phyloP scores from a whole-genome alignment of 1,140 invertebrate genomes.

The Panagrolaimus sp. region DNA sequence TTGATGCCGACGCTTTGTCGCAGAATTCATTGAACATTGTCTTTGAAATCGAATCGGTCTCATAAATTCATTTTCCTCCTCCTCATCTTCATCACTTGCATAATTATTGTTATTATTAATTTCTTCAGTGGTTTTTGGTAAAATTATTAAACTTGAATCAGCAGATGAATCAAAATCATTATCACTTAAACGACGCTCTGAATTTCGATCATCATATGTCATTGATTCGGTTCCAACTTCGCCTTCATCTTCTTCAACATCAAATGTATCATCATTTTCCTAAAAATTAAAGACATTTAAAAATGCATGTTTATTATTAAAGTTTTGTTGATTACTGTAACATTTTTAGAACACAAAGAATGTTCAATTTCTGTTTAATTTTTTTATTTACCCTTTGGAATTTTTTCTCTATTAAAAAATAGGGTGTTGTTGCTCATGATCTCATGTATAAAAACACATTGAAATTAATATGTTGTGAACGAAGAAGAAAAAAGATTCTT shows the following conservation, averaged over 20 bases:
- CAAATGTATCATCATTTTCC: neutral
- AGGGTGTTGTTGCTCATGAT: too few species aligned
- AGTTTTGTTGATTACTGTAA: too few species aligned
- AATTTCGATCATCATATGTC: neutral
- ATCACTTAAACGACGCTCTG: neutral
- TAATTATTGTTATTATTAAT: too few species aligned
- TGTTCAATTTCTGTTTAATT: too few species aligned
- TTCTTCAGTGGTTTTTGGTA: too few species aligned
- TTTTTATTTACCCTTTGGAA: too few species aligned
- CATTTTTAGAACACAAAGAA: too few species aligned
- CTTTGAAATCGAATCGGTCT: neutral
- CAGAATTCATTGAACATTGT: constrained; percentile 8
- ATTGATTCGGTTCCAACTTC: neutral
- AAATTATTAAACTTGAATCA: too few species aligned
- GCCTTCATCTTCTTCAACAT: neutral
- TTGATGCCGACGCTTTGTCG: neutral
- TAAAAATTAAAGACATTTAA: neutral
- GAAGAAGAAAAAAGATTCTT: too few species aligned
- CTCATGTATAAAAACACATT: too few species aligned
- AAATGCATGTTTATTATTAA: neutral
- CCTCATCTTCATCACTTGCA: neutral
- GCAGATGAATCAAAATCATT: neutral
- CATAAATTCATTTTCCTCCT: neutral
- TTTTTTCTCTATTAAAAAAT: too few species aligned
- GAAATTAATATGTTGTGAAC: too few species aligned